Base-by-base conservation (phyloP, 2,888 invertebrate species). In the Acleris literana region DNA sequence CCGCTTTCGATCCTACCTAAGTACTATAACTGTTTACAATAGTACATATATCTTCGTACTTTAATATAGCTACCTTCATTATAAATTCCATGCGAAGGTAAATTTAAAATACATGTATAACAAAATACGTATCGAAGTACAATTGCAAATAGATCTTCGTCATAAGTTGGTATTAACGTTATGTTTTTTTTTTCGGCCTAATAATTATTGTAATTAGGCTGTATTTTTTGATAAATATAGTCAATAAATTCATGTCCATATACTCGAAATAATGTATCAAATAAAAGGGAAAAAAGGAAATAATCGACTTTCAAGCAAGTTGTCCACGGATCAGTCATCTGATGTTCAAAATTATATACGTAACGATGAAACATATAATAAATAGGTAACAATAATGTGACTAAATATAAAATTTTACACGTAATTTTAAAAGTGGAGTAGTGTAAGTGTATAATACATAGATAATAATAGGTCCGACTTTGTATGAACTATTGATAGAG, bases 321-420 rank as follows among this genome's bases (percentile, higher is more conserved):
- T 82, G 87, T 86, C 86, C 86, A 82, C 77, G 76, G 76, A 78
- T 79, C 82, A 82, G 79, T 90, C 87, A 89, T 90, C 88, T 83
- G 85, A 90, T 90, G 92, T 92, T 92, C 92, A 92, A 92, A 92
- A 92, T 89, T 91, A 92, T 91, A 92, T 92, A 92, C 92, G 92
- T 92, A 92, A 92, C 88, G 81, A 87, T 88, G 88, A 90, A 88
- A 92, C 92, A 92, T 92, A 92, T 92, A 91, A 88, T 87, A 82
- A 87, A 77, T 66, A 66, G 66, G 88, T 84, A 84, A 87, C 90
- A 90, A 90, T 91, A 91, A 90, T 90, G 87, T 91, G 89, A 89
- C 90, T 90, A 91, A 91, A 87, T 87, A 85, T 89, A 90, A 90
- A 66, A 87, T 87, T 91, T 90, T 91, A 91, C 90, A 91, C 87